Evolutionary conservation across 2,113 vertebrate genomes (phyloP).

Genomic region (Nycticebus coucang): DNA sequence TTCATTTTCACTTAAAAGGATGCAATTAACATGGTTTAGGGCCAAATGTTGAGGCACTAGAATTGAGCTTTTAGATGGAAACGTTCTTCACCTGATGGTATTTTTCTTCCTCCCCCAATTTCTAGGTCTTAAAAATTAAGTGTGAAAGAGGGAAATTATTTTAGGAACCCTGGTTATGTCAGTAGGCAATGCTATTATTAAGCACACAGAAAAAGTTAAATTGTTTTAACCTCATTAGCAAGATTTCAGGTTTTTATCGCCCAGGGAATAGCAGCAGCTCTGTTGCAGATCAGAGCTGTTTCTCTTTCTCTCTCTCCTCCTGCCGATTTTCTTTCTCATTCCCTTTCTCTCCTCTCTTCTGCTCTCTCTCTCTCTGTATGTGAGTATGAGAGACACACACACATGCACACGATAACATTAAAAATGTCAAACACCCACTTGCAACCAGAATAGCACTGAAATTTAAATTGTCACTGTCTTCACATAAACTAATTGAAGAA

Average conservation of each 20-base stretch:
- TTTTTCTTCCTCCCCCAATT: background rate
- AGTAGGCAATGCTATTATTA: conserved; percentile 69
- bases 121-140: conserved; percentile 69
- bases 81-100: conserved; percentile 18
- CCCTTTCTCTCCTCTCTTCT: no score
- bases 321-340: background rate
- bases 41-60: background rate
- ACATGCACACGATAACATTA: background rate
- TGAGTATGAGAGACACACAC: background rate
- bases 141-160: conserved; percentile 68
- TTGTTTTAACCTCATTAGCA: conserved; percentile 63
- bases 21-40: conserved; percentile 3
- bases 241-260: conserved; percentile 59
- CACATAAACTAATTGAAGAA: background rate
- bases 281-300: background rate
- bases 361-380: background rate
- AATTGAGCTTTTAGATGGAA: conserved; percentile 18
- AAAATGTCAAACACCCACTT: conserved; percentile 56
- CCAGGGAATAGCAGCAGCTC: conserved; percentile 29
- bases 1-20: conserved; percentile 21
- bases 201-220: conserved; percentile 20
- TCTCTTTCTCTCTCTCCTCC: background rate
- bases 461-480: conserved; percentile 8
- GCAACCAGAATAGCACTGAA: conserved; percentile 16
- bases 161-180: conserved; percentile 41